A percentile compares a stretch with the other conserved stretches of the same genome.
Evolutionary conservation across 2,113 vertebrate species (phyloP).

Genomic region (Speoplatyrhinus poulsoni): DNA sequence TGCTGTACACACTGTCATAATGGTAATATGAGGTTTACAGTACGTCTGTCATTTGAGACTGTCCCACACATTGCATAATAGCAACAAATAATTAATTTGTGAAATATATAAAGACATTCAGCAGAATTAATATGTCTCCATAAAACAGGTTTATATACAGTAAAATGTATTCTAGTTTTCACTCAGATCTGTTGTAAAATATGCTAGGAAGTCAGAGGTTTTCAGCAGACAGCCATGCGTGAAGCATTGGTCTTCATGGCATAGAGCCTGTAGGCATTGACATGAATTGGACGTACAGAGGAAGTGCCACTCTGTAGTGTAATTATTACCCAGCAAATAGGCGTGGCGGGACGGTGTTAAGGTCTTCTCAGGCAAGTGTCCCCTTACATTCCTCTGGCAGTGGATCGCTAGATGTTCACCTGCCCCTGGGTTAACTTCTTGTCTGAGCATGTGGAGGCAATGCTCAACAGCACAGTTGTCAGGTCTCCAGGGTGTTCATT

Average conservation of each 20-base stretch:
- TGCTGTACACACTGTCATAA: too few species aligned
- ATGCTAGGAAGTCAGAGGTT: slow-evolving; percentile 1
- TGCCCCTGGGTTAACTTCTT: slow-evolving; percentile 33
- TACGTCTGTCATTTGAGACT: too few species aligned
- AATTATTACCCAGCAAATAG: slow-evolving; percentile 47
- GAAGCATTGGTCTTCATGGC: neutral
- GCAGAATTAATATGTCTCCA: too few species aligned
- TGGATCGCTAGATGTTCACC: neutral
- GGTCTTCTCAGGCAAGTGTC: slow-evolving; percentile 18
- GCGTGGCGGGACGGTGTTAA: slow-evolving; percentile 29
- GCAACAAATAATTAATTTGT: too few species aligned
- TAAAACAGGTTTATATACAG: too few species aligned
- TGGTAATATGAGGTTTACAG: too few species aligned
- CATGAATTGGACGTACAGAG: neutral
- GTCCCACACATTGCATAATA: too few species aligned
- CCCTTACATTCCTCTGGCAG: slow-evolving; percentile 48
- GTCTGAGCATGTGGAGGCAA: slow-evolving; percentile 44
- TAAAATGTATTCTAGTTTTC: neutral
- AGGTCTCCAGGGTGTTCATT: slow-evolving; percentile 36
- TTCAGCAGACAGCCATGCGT: slow-evolving; percentile 1
- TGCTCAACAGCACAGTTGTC: slow-evolving; percentile 22
- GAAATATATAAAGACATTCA: too few species aligned
- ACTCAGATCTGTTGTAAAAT: neutral
- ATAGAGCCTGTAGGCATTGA: neutral
- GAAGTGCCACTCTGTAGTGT: neutral